phyloP scores from a whole-genome alignment of 2,113 vertebrate genomes.

The Rhinopomastus cyanomelas region DNA sequence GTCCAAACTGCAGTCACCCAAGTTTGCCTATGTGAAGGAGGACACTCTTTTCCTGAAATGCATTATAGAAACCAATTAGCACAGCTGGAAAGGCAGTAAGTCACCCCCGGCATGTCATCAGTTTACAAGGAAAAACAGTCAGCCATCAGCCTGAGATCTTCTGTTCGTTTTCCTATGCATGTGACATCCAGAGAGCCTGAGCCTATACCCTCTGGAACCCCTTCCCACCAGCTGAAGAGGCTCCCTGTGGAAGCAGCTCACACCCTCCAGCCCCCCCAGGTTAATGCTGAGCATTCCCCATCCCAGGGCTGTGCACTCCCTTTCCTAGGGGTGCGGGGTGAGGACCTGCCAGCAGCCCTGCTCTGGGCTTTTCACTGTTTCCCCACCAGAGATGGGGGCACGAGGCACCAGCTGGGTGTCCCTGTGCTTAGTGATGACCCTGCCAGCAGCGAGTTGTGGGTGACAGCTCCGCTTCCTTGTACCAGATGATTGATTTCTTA shows the following conservation, averaged over 20 bases:
- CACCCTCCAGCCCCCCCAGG: accelerated
- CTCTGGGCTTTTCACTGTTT: no score
- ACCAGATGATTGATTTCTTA: background rate
- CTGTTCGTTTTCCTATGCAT: background rate
- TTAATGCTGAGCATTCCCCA: background rate
- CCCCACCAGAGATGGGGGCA: background rate
- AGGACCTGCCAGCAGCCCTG: no score
- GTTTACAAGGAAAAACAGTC: background rate
- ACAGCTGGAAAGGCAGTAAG: accelerated
- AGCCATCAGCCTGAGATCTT: background rate
- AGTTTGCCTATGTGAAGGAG: slow-evolving; percentile 76
- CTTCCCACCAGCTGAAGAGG: accelerated
- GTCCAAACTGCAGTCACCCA: slow-evolving; percentile 72
- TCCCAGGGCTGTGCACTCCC: no score
- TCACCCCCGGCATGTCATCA: background rate
- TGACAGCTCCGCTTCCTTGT: background rate
- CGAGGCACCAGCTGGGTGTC: background rate
- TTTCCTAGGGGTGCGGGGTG: accelerated
- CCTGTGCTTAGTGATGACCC: background rate
- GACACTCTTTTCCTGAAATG: slow-evolving; percentile 83
- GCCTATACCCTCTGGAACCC: background rate
- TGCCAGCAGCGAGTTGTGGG: background rate
- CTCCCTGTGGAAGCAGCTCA: background rate
- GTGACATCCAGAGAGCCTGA: background rate
- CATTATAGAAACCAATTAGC: slow-evolving; percentile 72